Percentiles rank a stretch among this genome's conserved stretches.
Evolutionary conservation across 37 sponge, comb jelly and placozoan species (phyloP).

Genomic region (Geodia barretti): DNA sequence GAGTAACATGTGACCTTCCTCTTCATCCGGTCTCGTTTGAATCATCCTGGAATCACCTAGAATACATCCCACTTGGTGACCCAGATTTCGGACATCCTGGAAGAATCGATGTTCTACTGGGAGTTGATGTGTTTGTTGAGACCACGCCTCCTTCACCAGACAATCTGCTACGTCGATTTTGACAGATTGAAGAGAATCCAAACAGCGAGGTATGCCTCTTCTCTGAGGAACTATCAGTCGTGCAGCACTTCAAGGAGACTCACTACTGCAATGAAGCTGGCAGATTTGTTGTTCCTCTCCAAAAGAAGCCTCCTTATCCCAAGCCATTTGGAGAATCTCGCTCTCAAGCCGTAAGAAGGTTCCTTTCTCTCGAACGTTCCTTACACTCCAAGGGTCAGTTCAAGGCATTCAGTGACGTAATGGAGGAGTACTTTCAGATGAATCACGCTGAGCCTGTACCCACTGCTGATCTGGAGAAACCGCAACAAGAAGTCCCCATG

Average conservation of each 20-base stretch:
- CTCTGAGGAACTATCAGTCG: slow-evolving; percentile 14
- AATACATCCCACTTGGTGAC: slow-evolving; percentile 17
- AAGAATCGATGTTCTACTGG: slow-evolving; percentile 36
- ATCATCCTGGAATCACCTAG: slow-evolving; percentile 28
- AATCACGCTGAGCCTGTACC: slow-evolving; percentile 51
- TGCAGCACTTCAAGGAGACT: slow-evolving; percentile 19
- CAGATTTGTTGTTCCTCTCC: slow-evolving; percentile 33
- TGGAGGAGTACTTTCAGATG: slow-evolving; percentile 42
- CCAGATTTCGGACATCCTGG: slow-evolving; percentile 32
- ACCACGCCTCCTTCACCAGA: slow-evolving; percentile 19
- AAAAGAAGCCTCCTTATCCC: background rate
- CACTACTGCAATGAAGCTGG: slow-evolving; percentile 20
- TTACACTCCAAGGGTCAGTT: slow-evolving; percentile 26
- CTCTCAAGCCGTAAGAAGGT: slow-evolving; percentile 47
- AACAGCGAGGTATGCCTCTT: background rate
- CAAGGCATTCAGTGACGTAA: slow-evolving; percentile 22
- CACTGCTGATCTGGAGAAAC: slow-evolving; percentile 41
- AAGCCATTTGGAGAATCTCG: slow-evolving; percentile 41
- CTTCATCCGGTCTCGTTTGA: slow-evolving; percentile 4
- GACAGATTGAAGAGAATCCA: slow-evolving; percentile 44
- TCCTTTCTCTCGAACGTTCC: slow-evolving; percentile 42
- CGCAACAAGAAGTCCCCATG: slow-evolving; percentile 23
- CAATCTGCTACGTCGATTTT: slow-evolving; percentile 30
- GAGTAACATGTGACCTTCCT: slow-evolving; percentile 43
- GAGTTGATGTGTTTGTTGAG: slow-evolving; percentile 28